Evolutionary conservation across 2,888 invertebrate genomes (phyloP).

Genomic region (Entomobrya multifasciata): DNA sequence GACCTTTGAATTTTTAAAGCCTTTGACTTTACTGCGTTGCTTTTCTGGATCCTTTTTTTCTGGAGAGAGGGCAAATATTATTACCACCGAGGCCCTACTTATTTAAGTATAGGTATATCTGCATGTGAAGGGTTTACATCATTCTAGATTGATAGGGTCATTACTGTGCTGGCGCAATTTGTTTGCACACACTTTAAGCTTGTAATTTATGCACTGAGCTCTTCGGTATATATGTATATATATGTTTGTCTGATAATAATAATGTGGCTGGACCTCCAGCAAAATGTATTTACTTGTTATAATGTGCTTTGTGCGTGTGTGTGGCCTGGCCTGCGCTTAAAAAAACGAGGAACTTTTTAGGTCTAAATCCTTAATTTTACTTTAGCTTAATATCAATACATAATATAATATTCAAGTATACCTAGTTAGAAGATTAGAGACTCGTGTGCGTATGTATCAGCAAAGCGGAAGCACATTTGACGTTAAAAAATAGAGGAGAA

Average conservation of each 20-base stretch:
- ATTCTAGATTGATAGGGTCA: slow-evolving; percentile 16
- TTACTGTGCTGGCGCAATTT: slow-evolving; percentile 12
- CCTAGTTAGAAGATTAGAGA: no score
- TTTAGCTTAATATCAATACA: no score
- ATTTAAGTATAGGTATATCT: not conserved
- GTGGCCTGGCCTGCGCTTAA: no score
- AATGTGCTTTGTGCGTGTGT: not conserved
- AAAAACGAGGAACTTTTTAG: no score
- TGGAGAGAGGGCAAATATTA: no score
- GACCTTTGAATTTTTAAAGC: slow-evolving; percentile 6
- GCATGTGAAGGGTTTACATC: slow-evolving; percentile 3
- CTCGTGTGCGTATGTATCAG: no score
- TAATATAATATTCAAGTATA: no score
- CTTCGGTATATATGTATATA: no score
- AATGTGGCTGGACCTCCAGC: not conserved
- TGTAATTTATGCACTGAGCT: slow-evolving; percentile 2
- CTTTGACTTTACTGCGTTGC: not conserved
- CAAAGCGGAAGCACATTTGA: no score
- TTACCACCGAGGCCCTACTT: no score
- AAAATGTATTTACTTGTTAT: not conserved
- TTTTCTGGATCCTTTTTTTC: not conserved
- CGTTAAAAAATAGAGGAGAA: no score
- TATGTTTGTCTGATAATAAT: not conserved
- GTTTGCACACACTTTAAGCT: slow-evolving; percentile 13
- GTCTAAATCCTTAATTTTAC: no score